Evolutionary conservation across 1,140 invertebrate genomes (phyloP).

Genomic region (Psilanteris sp.): DNA sequence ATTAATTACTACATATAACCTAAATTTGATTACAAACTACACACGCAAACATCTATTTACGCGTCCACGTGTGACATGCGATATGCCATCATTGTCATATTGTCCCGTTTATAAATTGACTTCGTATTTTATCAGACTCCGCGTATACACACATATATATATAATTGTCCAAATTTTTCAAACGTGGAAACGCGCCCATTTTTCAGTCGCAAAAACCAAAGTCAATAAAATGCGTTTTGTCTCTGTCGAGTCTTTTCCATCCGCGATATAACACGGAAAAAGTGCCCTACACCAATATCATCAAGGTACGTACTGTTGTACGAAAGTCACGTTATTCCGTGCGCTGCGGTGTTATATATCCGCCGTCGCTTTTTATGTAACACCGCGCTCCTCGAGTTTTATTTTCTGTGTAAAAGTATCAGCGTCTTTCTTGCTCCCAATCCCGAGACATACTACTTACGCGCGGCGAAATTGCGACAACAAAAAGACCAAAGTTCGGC

Average conservation of each 20-base stretch:
- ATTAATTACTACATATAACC: too few species aligned
- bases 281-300: conserved; percentile 18
- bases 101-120: too few species aligned
- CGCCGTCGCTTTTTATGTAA: conserved; percentile 30
- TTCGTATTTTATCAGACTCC: too few species aligned
- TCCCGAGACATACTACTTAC: conserved; percentile 26
- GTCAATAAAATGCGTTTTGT: conserved; percentile 15
- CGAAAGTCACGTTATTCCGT: conserved; percentile 18
- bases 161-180: too few species aligned
- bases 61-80: too few species aligned
- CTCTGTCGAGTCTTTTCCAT: neutral
- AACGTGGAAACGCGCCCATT: too few species aligned
- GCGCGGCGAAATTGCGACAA: conserved; percentile 40
- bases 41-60: too few species aligned
- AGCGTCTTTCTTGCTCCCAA: conserved; percentile 17
- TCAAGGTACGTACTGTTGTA: conserved; percentile 16
- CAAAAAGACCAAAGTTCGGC: conserved; percentile 48
- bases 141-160: too few species aligned
- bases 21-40: too few species aligned
- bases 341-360: conserved; percentile 3
- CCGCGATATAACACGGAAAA: conserved; percentile 8
- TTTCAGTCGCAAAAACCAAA: too few species aligned
- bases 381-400: conserved; percentile 16
- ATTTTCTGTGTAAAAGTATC: conserved; percentile 27
- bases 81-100: too few species aligned